Evolutionary conservation across 1,140 invertebrate genomes (phyloP), one percentile per base, ranked within the genome.

Genomic region (Anastatus disparis): DNA sequence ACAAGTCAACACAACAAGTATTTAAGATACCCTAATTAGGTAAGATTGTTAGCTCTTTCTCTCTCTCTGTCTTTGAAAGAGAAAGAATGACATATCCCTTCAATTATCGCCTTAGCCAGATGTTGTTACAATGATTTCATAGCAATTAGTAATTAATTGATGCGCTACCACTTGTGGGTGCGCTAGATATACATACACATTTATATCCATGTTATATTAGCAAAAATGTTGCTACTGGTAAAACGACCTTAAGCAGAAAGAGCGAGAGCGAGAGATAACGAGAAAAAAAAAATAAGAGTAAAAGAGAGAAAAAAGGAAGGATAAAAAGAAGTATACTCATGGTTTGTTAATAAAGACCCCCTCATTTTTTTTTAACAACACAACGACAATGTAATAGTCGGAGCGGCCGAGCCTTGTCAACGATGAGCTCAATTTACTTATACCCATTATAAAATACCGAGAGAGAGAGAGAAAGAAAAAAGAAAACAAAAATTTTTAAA

Each of bases 91-190:
- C n/a, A n/a, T n/a, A n/a, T n/a, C n/a, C n/a, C n/a, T n/a, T n/a
- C n/a, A n/a, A n/a, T n/a, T n/a, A n/a, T n/a, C n/a, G n/a, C n/a
- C n/a, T n/a, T n/a, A n/a, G n/a, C n/a, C n/a, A 22, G n/a, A 46
- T 35, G 27, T 26, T 38, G 29, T 52, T 63, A 63, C 46, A 63
- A 50, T 63, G 46, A 50, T 50, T 63, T 46, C 27, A 7, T 15
- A 35, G 46, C 35, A 65, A 65, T 65, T 65, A 65, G n/a, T 31
- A 63, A 63, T 63, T 63, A 63, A 63, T 63, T 42, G 20, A 63
- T 17, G 9, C 26, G 42, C 44, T 58, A 58, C 55, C n/a, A 24
- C 17, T 40, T 42, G 6, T 9, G 15, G 12, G 17, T 24, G 48
- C 24, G 24, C 24, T 13, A 48, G 13, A 52, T 26, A n/a, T n/a